A percentile compares a stretch with the other conserved stretches of the same genome.
Conservation (phyloP, 2,113 vertebrate genomes). For the Bambusicola thoracicus region DNA sequence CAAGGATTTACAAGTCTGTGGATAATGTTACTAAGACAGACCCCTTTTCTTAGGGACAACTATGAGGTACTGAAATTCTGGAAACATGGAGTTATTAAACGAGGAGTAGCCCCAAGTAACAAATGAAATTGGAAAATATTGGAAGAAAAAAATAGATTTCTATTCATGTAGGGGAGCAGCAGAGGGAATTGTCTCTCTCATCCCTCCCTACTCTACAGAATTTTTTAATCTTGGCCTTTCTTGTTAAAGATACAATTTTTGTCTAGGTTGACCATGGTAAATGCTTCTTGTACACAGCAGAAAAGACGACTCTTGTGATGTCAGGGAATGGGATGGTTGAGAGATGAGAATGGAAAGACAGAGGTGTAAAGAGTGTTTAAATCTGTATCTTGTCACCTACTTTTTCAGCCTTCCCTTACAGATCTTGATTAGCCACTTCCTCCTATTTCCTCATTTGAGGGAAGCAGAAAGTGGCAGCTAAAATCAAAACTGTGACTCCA, state of each 20-base stretch:
- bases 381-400: background rate
- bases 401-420: background rate
- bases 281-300: background rate
- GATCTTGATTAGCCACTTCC: background rate
- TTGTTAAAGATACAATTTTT: background rate
- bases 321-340: background rate
- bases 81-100: background rate
- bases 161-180: background rate
- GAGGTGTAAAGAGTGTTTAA: fast-evolving
- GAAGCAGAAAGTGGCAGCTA: background rate
- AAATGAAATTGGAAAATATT: background rate
- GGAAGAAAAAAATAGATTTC: background rate
- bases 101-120: background rate
- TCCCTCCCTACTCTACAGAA: background rate
- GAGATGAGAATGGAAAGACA: background rate
- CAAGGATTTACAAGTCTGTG: background rate
- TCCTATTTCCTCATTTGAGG: background rate
- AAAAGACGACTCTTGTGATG: background rate
- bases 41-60: background rate
- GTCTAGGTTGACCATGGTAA: background rate
- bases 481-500: background rate
- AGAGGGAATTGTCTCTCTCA: background rate
- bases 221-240: background rate
- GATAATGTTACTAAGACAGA: background rate
- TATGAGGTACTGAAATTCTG: background rate